A percentile compares a stretch with the other conserved stretches of the same genome.
Conservation (phyloP, 1,140 invertebrate genomes). For the Eubasilissa regina region DNA sequence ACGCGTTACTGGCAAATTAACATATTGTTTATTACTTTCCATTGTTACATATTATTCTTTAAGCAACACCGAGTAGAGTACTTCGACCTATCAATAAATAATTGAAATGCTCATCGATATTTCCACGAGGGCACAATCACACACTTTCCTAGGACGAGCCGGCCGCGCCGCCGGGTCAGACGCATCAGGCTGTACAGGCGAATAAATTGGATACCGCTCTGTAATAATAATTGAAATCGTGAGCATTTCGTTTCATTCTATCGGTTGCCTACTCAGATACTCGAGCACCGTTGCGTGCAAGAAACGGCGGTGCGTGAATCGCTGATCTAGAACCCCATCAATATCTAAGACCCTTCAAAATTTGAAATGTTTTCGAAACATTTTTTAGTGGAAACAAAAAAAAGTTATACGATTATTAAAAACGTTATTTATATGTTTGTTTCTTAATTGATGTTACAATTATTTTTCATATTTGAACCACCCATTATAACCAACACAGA, state of each 20-base stretch:
- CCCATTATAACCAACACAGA: too few relatives aligned
- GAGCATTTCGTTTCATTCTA: constrained; percentile 19
- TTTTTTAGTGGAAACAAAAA: too few relatives aligned
- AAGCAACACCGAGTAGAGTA: too few relatives aligned
- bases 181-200: constrained; percentile 1
- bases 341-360: constrained; percentile 13
- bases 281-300: constrained; percentile 8
- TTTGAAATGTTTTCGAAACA: background rate
- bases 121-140: background rate
- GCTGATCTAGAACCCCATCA: constrained; percentile 3
- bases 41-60: too few relatives aligned
- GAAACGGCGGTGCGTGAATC: constrained; percentile 1
- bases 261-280: background rate
- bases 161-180: constrained; percentile 7
- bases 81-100: too few relatives aligned
- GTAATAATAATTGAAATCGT: constrained; percentile 33
- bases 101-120: too few relatives aligned
- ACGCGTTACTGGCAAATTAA: too few relatives aligned
- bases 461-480: too few relatives aligned
- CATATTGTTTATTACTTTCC: too few relatives aligned
- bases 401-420: too few relatives aligned
- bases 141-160: background rate
- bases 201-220: constrained; percentile 19
- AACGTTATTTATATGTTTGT: too few relatives aligned
- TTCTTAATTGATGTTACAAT: too few relatives aligned